A percentile compares a stretch with the other conserved stretches of the same genome.
phyloP scores from a whole-genome alignment of 2,888 invertebrate genomes.

The Drosophila acutilabella region DNA sequence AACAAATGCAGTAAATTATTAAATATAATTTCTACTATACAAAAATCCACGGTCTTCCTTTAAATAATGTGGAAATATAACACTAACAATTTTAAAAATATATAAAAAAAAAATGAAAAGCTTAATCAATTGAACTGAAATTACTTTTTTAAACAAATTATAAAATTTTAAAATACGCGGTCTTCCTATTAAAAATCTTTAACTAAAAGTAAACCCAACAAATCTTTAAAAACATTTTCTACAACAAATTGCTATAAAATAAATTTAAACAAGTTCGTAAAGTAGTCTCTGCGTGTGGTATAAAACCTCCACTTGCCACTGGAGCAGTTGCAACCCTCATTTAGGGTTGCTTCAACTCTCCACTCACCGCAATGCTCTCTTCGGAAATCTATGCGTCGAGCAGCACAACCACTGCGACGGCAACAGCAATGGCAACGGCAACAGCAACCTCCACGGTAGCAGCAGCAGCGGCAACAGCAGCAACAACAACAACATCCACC shows the following conservation, averaged over 20 bases:
- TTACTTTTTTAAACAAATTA: neutral
- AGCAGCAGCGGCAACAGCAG: slow-evolving; percentile 44
- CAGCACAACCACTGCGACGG: slow-evolving; percentile 49
- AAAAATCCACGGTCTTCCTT: neutral
- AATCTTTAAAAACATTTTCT: no score
- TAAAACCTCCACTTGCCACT: slow-evolving; percentile 5
- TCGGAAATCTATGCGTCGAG: slow-evolving; percentile 63
- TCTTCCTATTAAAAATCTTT: neutral
- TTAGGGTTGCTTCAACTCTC: slow-evolving; percentile 26
- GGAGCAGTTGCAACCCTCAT: slow-evolving; percentile 28
- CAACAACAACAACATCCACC: slow-evolving; percentile 49
- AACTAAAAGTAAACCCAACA: no score
- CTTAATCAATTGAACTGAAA: neutral
- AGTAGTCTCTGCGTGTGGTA: slow-evolving; percentile 3
- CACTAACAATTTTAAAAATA: neutral
- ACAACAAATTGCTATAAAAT: neutral
- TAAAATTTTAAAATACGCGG: neutral
- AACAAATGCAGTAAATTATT: neutral
- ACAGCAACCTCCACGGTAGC: slow-evolving; percentile 38
- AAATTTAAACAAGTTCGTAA: neutral
- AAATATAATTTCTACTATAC: neutral
- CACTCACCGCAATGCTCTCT: slow-evolving; percentile 65
- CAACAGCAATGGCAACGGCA: slow-evolving; percentile 45
- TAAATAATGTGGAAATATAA: neutral
- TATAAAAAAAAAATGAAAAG: neutral